Evolutionary conservation across 2,888 invertebrate species (phyloP).

Genomic region (Rugalucina vietnamica): DNA sequence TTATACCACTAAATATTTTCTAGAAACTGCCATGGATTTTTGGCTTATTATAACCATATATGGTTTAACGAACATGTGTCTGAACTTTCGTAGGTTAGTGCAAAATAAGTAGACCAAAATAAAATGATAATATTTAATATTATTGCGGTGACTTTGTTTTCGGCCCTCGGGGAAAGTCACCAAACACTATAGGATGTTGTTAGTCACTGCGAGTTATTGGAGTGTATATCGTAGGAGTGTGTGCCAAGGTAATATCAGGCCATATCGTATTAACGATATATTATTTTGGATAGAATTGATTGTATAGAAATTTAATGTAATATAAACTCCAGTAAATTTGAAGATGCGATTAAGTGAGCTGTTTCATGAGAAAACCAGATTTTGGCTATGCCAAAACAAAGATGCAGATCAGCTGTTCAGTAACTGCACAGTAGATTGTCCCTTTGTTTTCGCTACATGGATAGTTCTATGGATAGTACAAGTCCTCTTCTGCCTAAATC

Average conservation of each 20-base stretch:
- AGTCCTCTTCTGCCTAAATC: too few relatives aligned
- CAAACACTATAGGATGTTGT: neutral
- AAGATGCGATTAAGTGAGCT: neutral
- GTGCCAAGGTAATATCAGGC: neutral
- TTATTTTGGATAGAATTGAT: conserved; percentile 5
- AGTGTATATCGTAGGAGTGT: neutral
- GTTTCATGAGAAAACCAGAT: too few relatives aligned
- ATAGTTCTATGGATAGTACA: too few relatives aligned
- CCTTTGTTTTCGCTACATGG: too few relatives aligned
- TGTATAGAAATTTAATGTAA: conserved; percentile 10
- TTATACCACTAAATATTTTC: too few relatives aligned
- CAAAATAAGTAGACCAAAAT: neutral
- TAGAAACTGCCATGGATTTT: too few relatives aligned
- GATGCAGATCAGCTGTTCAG: too few relatives aligned
- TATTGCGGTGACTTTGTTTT: neutral
- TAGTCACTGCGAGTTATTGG: neutral
- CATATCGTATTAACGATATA: conserved; percentile 7
- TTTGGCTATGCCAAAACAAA: too few relatives aligned
- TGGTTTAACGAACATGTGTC: too few relatives aligned
- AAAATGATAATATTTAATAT: neutral
- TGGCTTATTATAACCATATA: too few relatives aligned
- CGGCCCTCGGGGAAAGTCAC: conserved; percentile 1
- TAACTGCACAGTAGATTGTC: too few relatives aligned
- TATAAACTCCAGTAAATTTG: neutral
- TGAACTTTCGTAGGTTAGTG: neutral